These are phyloP conservation scores for Macropodus opercularis DNA, from an alignment of 2,797 vertebrate genomes.

Conservation along the genomic window DNA sequence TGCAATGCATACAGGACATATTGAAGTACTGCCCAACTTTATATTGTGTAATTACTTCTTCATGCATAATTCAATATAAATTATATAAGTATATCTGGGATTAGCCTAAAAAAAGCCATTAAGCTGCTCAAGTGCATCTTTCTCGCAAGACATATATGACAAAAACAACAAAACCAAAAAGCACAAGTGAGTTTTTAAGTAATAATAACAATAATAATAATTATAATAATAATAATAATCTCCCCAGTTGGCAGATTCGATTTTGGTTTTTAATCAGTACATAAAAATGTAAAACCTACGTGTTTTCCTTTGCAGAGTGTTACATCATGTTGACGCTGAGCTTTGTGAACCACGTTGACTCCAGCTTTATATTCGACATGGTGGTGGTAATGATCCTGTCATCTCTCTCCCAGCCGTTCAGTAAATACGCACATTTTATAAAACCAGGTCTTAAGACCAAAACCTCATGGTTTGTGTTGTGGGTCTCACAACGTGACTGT, in stretches of 20 bases:
- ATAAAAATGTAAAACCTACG: too few species aligned
- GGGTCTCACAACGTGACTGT: background rate
- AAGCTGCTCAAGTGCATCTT: constrained; percentile 6
- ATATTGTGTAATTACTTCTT: background rate
- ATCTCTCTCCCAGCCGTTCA: background rate
- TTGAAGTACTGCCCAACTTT: too few species aligned
- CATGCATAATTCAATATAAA: constrained; percentile 18
- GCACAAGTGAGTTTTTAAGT: too few species aligned
- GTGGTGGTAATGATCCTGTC: background rate
- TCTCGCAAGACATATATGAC: constrained; percentile 11
- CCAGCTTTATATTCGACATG: background rate
- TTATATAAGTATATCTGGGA: constrained; percentile 9
- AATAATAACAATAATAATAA: too few species aligned
- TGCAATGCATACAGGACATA: too few species aligned
- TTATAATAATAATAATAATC: too few species aligned
- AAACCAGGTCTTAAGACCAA: background rate
- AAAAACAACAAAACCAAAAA: too few species aligned
- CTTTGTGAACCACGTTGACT: background rate
- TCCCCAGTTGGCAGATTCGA: background rate
- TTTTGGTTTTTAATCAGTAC: too few species aligned
- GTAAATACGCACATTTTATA: background rate
- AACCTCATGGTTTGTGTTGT: background rate
- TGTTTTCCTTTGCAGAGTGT: background rate
- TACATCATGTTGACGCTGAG: background rate
- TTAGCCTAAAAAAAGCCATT: constrained; percentile 11